Base-by-base conservation (phyloP, 2,113 vertebrate species). In the Nesospiza acunhae region DNA sequence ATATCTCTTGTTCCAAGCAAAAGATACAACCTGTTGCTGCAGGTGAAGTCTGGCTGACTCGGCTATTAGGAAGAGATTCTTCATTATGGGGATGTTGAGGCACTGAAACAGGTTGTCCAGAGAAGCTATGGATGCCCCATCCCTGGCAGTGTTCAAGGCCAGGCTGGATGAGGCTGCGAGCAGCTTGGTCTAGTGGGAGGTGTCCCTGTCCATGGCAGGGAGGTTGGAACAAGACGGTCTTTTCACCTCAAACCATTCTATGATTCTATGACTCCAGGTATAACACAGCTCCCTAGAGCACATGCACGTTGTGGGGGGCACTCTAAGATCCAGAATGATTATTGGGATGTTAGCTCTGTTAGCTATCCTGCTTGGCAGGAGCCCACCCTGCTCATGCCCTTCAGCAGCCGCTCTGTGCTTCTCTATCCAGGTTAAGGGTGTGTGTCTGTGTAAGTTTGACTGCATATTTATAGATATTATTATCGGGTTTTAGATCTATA, bases 281-380 rank as follows among this genome's bases (percentile, higher is more conserved):
- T 5, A 35, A 60, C 22, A 31, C 7, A 9, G 15, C 27, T 83
- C 44, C 63, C 56, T 56, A 44, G 66, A 60, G 14, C 11, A 42
- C 8, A 7, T 3, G 8, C 23, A 37, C 1, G 0, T 31, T 46
- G 39, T n/a, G 62, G 60, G 52, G 85, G 50, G 31, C 37, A 59
- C 14, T 5, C 33, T 30, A n/a, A 80, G 44, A 66, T 62, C 68
- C 41, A 37, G 41, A 28, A 47, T 24, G 35, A 31, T 76, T 86
- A 16, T 23, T 21, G 37, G 10, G n/a, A 4, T 49, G 41, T 30
- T 24, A 41, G n/a, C 31, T 62, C 39, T 35, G 24, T 41, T 5
- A 46, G 21, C 33, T 0, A 0, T 21, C 53, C 52, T 37, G 15
- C 27, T 7, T 0, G 0, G 81, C 2, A 3, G 24, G 53, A 84